Evolutionary conservation across 2,888 invertebrate genomes (phyloP), one percentile per base, ranked within the genome.

Genomic region (Lithophane leautieri): DNA sequence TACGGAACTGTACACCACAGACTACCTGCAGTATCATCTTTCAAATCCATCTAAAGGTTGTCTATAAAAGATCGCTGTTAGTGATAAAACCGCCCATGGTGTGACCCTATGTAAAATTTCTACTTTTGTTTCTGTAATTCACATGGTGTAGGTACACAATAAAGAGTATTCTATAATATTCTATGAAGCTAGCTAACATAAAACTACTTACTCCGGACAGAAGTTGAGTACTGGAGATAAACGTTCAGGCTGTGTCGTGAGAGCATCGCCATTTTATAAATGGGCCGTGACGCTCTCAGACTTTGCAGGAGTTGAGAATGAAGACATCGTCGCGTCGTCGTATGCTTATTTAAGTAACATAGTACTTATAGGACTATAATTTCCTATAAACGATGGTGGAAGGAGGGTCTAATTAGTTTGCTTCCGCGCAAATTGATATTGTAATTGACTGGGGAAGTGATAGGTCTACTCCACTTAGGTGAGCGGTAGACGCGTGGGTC

Each of bases 261-360:
- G 83, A 75, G 58, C 78, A 65, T 62, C 78, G 73, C 67, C 81
- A 76, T 82, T 79, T 83, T 67, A 76, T 83, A 84, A 85, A 84
- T 83, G 75, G 69, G 69, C 69, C 63, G 62, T 76, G 79, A 72
- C 74, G 73, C 60, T 74, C 61, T 67, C 65, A 83, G 73, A 77
- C 73, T 73, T 70, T 47, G 58, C 61, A 67, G 34, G 52, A 78
- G 66, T 72, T 76, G 62, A 61, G 22, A 70, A 66, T 78, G 70
- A 73, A 78, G 69, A 70, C 61, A 28, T 71, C 58, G 54, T 50
- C 74, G 54, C 66, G 42, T 56, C 62, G 28, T 54, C 25, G 25
- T 62, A 58, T 62, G 60, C 63, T 73, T 74, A 81, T 75, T 78
- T 74, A 74, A 63, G 70, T 70, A n/a, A 42, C n/a, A n/a, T n/a